Percentiles rank a stretch among this genome's conserved stretches.
Evolutionary conservation across 1,140 invertebrate species (phyloP).

Genomic region (Brachionus plicatilis): DNA sequence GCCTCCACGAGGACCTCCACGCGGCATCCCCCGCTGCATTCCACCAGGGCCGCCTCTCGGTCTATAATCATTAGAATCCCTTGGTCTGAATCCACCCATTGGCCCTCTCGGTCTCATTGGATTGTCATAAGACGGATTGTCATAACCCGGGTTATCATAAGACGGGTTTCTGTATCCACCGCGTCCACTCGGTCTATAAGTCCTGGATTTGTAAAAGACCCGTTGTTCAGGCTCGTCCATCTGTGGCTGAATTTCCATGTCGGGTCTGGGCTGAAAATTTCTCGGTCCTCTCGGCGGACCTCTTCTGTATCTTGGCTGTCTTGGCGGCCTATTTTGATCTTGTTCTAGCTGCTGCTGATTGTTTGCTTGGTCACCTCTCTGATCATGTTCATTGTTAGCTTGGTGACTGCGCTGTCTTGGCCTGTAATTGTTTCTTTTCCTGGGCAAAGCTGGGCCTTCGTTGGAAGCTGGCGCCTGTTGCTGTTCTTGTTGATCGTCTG

Average conservation of each 20-base stretch:
- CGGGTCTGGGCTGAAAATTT: background rate
- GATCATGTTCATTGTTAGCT: background rate
- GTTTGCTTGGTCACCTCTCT: background rate
- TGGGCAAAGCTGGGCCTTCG: background rate
- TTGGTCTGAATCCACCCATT: constrained; percentile 10
- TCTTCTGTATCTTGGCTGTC: background rate
- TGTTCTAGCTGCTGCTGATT: background rate
- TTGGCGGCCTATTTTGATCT: background rate
- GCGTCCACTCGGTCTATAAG: background rate
- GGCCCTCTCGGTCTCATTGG: constrained; percentile 27
- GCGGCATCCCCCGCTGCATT: background rate
- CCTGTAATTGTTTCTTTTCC: background rate
- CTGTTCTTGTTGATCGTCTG: background rate
- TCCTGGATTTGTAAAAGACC: background rate
- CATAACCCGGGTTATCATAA: no score
- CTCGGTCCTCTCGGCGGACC: background rate
- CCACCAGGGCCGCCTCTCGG: background rate
- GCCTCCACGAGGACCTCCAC: background rate
- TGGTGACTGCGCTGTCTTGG: background rate
- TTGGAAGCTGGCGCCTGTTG: background rate
- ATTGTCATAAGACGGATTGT: background rate
- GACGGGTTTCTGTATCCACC: background rate
- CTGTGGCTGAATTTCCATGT: background rate
- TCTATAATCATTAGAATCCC: background rate
- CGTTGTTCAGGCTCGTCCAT: background rate